Base-by-base conservation (phyloP, 2,797 vertebrate genomes). In the Valencia hispanica region DNA sequence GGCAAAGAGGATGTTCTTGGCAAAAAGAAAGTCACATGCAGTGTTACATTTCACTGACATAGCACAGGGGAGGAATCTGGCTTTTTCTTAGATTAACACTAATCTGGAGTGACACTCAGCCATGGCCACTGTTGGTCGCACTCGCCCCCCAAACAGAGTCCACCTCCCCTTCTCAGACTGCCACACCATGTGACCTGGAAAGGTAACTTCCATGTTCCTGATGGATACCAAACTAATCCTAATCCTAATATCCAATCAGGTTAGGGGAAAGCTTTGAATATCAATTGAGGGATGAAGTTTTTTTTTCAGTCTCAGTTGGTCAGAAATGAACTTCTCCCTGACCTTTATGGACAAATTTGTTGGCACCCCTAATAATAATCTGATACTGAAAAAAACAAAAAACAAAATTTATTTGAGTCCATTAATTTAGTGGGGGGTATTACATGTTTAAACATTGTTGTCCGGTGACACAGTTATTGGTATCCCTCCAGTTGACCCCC, bases 81-180 rank as follows among this genome's bases (percentile, higher is more conserved):
- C 70, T 85, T 41, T 91, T 89, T 86, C 86, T 88, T 86, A 75
- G 86, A 78, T 80, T 87, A 81, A 91, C 89, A 70, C 85, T 94
- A 95, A 97, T 94, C 84, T 18, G 79, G 91, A 92, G 93, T 93
- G 96, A 96, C 96, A 96, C 83, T 70, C 84, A 86, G 86, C 87
- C 76, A 89, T 90, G 93, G 93, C 89, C 77, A 78, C 78, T 77
- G 83, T 84, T 75, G 76, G 79, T 84, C 83, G 75, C 32, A 41
- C 73, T 77, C 76, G 41, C 77, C 82, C 77, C 68, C 72, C 74
- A 81, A 43, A 65, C 75, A 79, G 68, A 68, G 0, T 70, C 74
- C 66, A 57, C 34, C 66, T 51, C 63, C 61, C 75, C 61, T 77
- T 83, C 83, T 78, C 78, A 41, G 55, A 65, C 75, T 76, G 1